These are phyloP conservation scores for Cynopterus sphinx DNA, from an alignment of 2,797 vertebrate species.

Conservation along the genomic window DNA sequence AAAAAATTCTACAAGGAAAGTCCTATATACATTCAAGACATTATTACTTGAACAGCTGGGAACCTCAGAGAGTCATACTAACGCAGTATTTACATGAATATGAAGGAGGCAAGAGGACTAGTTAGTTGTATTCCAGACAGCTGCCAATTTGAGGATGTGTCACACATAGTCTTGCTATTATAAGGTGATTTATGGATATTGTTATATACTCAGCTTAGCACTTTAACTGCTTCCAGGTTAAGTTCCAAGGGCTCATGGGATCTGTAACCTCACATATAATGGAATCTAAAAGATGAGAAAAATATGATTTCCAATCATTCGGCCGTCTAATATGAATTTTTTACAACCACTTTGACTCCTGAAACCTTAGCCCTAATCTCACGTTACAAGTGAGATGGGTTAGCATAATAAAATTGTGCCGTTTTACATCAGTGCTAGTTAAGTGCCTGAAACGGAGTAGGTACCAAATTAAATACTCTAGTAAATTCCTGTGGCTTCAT, in stretches of 20 bases:
- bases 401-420: not conserved
- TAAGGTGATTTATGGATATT: conserved; percentile 6
- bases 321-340: conserved; percentile 10
- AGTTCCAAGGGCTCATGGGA: not conserved
- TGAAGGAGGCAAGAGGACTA: not conserved
- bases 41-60: not conserved
- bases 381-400: not conserved
- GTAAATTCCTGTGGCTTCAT: not conserved
- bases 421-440: conserved; percentile 6
- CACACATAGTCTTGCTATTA: not conserved
- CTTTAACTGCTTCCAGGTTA: conserved; percentile 13
- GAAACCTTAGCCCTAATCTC: not conserved
- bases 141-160: not conserved
- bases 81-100: not conserved
- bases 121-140: not conserved
- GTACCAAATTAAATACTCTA: not conserved
- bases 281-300: conserved; percentile 11
- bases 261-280: not conserved
- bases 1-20: not conserved
- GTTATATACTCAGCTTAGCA: not conserved
- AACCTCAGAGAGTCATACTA: not conserved
- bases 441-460: not conserved
- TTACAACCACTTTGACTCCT: not conserved
- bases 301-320: not conserved
- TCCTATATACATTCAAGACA: not conserved